Percentiles rank a stretch among this genome's conserved stretches.
Conservation (phyloP, 2,113 vertebrate genomes). For the Pelmatolapia mariae region DNA sequence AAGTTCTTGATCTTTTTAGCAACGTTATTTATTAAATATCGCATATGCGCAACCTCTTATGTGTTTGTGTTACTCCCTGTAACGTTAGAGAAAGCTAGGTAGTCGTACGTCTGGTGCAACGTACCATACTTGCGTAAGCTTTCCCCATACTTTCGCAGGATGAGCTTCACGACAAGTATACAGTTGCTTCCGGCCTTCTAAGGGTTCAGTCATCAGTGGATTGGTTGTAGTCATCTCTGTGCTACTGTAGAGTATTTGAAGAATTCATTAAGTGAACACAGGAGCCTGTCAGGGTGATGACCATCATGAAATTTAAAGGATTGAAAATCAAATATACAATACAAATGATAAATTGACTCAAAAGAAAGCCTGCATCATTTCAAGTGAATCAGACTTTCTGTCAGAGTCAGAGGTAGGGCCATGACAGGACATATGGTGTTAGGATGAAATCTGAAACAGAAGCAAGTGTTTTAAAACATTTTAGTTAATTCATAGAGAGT, state of each 20-base stretch:
- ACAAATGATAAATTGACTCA: background rate
- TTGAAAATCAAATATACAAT: background rate
- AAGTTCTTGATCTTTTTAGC: background rate
- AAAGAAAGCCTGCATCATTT: background rate
- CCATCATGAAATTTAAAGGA: background rate
- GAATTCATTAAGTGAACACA: background rate
- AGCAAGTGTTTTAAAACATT: background rate
- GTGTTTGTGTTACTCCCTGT: background rate
- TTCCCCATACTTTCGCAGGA: background rate
- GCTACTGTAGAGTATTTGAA: background rate
- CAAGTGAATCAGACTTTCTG: background rate
- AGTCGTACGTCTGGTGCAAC: conserved; percentile 30
- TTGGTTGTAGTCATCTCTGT: background rate
- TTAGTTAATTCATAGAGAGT: background rate
- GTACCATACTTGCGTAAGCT: conserved; percentile 40
- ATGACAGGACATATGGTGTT: background rate
- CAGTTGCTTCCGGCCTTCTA: conserved; percentile 59
- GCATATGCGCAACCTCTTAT: background rate
- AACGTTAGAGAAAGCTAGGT: conserved; percentile 40
- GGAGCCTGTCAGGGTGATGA: background rate
- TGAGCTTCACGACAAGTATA: conserved; percentile 32
- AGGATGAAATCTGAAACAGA: background rate
- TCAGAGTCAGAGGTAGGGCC: background rate
- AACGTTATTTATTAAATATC: background rate
- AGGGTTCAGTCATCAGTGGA: conserved; percentile 40